phyloP scores from a whole-genome alignment of 2,113 vertebrate species.

The Dermatemys mawii region DNA sequence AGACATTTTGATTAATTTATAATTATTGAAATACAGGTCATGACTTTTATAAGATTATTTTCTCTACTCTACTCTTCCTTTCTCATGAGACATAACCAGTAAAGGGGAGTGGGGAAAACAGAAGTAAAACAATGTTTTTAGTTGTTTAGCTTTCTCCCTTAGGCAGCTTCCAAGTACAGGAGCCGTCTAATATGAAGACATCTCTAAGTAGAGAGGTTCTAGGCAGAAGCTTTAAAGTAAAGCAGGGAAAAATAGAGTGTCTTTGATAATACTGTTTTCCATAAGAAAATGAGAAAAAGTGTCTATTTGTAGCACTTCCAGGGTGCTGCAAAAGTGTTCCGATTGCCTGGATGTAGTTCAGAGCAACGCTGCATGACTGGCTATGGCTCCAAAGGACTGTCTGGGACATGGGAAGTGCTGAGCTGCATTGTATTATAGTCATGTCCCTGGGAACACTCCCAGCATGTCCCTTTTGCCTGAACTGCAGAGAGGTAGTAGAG shows the following conservation, averaged over 20 bases:
- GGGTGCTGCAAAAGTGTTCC: background rate
- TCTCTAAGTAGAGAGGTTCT: background rate
- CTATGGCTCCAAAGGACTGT: background rate
- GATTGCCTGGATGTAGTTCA: background rate
- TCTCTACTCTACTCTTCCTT: background rate
- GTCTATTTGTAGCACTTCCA: background rate
- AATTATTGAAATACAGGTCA: background rate
- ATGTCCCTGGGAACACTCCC: background rate
- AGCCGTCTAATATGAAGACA: conserved; percentile 23
- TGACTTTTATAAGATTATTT: background rate
- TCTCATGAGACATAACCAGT: background rate
- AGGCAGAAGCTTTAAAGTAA: background rate
- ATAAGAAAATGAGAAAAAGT: background rate
- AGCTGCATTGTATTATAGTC: background rate
- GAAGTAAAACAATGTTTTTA: background rate
- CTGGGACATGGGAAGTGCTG: background rate
- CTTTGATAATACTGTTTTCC: background rate
- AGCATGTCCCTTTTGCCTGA: background rate
- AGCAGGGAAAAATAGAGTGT: background rate
- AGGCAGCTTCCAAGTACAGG: background rate
- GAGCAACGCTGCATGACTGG: background rate
- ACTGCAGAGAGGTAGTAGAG: rapidly evolving
- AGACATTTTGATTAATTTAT: background rate
- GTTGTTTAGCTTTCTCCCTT: background rate
- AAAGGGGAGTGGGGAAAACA: background rate